Percentiles rank a stretch among this genome's conserved stretches.
These are phyloP conservation scores for Lithobates sylvaticus DNA, from an alignment of 2,797 vertebrate species.

Conservation along the genomic window DNA sequence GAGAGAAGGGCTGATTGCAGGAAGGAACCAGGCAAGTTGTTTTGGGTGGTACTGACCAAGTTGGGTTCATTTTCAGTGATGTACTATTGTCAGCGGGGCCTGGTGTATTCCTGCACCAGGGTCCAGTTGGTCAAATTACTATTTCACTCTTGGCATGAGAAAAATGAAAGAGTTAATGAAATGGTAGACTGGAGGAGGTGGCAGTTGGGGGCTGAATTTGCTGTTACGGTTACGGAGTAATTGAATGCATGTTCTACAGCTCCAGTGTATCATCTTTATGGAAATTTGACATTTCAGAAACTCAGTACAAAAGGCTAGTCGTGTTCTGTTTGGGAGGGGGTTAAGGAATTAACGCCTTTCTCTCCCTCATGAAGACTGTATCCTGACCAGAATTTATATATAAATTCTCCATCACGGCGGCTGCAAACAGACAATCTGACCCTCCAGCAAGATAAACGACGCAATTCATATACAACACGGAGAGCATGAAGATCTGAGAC, in stretches of 20 bases:
- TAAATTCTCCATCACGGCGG: not conserved
- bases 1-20: too few relatives aligned
- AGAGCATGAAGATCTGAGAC: conserved; percentile 12
- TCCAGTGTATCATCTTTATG: conserved; percentile 62
- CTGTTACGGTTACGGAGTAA: conserved; percentile 48
- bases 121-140: too few relatives aligned
- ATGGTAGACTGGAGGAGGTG: conserved; percentile 10
- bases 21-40: too few relatives aligned
- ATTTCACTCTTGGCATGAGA: not conserved
- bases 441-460: not conserved
- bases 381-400: conserved; percentile 12
- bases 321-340: conserved; percentile 46
- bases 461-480: not conserved
- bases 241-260: conserved; percentile 62
- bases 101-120: too few relatives aligned
- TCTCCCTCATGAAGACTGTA: conserved; percentile 37
- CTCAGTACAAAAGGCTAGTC: conserved; percentile 58
- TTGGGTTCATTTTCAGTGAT: too few relatives aligned
- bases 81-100: too few relatives aligned
- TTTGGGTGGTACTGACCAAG: too few relatives aligned
- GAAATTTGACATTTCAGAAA: conserved; percentile 63
- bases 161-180: conserved; percentile 34
- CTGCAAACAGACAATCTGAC: conserved; percentile 3
- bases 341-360: conserved; percentile 19
- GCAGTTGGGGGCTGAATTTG: conserved; percentile 16